Evolutionary conservation across 2,113 vertebrate species (phyloP).

Genomic region (Eptatretus burgeri): DNA sequence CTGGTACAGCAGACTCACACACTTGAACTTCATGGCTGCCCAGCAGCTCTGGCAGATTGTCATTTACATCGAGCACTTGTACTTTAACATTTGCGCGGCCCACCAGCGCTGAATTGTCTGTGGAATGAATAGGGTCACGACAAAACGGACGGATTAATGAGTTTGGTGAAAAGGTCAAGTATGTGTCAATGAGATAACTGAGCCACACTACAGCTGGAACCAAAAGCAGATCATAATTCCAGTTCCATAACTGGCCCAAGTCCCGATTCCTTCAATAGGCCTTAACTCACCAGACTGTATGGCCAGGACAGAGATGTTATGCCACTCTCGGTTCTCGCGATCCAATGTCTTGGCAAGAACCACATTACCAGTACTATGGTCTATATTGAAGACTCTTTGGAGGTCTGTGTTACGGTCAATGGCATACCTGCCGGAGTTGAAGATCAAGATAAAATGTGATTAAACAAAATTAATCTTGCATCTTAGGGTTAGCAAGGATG

Average conservation of each 20-base stretch:
- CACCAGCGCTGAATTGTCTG: constrained; percentile 48
- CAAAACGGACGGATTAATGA: too few species aligned
- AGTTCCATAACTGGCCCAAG: too few species aligned
- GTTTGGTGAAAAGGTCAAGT: too few species aligned
- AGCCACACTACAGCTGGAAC: too few species aligned
- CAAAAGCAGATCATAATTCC: too few species aligned
- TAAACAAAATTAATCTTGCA: too few species aligned
- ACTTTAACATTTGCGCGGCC: constrained; percentile 35
- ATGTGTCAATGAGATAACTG: too few species aligned
- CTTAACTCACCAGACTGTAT: constrained; percentile 36
- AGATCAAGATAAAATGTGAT: too few species aligned
- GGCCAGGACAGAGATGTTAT: constrained; percentile 45
- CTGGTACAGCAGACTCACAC: constrained; percentile 32
- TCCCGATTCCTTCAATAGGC: too few species aligned
- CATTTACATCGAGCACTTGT: constrained; percentile 46
- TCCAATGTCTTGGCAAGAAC: constrained; percentile 36
- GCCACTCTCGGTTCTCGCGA: constrained; percentile 39
- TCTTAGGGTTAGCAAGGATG: too few species aligned
- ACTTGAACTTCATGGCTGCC: constrained; percentile 36
- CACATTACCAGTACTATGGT: constrained; percentile 38
- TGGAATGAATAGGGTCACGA: constrained; percentile 8
- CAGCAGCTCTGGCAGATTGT: constrained; percentile 47
- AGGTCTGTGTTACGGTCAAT: constrained; percentile 22
- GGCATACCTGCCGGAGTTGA: background rate
- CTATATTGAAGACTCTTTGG: constrained; percentile 37